Evolutionary conservation across 2,797 vertebrate genomes (phyloP).

Genomic region (Microctenopoma stevenorrisi): DNA sequence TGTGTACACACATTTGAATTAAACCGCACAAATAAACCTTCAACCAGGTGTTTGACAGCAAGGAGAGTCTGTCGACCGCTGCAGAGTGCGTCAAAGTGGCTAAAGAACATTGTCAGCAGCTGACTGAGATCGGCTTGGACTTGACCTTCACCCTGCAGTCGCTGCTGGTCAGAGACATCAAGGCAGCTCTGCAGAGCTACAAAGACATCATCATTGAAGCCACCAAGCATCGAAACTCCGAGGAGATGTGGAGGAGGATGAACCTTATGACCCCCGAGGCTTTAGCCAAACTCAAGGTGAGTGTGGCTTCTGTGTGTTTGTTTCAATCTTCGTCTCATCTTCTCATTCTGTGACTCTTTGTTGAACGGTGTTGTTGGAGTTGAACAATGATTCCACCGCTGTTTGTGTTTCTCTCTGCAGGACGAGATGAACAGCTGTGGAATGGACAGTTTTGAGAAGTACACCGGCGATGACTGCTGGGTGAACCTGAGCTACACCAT

Average conservation of each 20-base stretch:
- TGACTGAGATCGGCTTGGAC: constrained; percentile 95
- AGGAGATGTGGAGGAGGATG: constrained; percentile 99
- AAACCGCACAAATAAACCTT: neutral
- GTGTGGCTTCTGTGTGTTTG: neutral
- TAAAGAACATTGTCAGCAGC: constrained; percentile 95
- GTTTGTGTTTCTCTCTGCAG: constrained; percentile 32
- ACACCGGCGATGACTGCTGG: constrained; percentile 98
- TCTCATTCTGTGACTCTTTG: neutral
- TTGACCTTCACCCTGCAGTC: constrained; percentile 96
- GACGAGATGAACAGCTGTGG: constrained; percentile 95
- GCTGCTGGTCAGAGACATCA: constrained; percentile 94
- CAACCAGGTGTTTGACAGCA: constrained; percentile 92
- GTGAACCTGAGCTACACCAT: constrained; percentile 98
- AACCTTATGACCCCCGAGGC: constrained; percentile 99
- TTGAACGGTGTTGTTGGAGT: too few species aligned
- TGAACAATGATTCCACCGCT: too few species aligned
- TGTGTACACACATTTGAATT: neutral
- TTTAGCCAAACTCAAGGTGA: constrained; percentile 88
- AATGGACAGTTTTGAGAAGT: constrained; percentile 90
- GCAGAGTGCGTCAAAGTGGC: constrained; percentile 97
- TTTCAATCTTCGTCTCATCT: neutral
- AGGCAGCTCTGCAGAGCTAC: constrained; percentile 91
- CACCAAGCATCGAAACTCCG: constrained; percentile 97
- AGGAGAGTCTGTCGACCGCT: constrained; percentile 95
- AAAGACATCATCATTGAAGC: constrained; percentile 98